These are phyloP conservation scores for Lutjanus argentimaculatus DNA, from an alignment of 2,797 vertebrate species.

Conservation along the genomic window DNA sequence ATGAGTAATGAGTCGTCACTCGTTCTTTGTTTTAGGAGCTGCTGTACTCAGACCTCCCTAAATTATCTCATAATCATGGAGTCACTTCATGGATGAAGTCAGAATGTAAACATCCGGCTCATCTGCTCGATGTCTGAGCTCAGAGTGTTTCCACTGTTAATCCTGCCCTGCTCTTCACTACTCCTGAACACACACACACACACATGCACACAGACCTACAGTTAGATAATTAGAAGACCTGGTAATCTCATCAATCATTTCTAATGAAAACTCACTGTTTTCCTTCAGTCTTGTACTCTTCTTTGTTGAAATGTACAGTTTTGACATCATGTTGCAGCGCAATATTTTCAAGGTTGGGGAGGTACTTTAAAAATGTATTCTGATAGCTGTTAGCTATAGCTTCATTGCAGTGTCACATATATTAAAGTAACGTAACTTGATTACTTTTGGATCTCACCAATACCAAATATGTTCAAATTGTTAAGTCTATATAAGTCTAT, in stretches of 20 bases:
- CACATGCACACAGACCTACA: conserved; percentile 15
- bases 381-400: too few relatives aligned
- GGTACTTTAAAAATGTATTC: too few relatives aligned
- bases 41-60: conserved; percentile 40
- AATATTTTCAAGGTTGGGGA: conserved; percentile 3
- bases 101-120: conserved; percentile 83
- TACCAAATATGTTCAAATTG: too few relatives aligned
- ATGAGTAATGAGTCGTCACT: conserved; percentile 9
- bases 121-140: conserved; percentile 68
- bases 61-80: conserved; percentile 69
- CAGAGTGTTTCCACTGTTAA: conserved; percentile 78
- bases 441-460: too few relatives aligned
- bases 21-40: conserved; percentile 46
- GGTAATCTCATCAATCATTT: conserved; percentile 22
- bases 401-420: too few relatives aligned
- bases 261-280: background rate
- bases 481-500: too few relatives aligned
- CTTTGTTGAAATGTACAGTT: conserved; percentile 13
- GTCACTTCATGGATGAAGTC: conserved; percentile 74
- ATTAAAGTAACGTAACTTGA: too few relatives aligned
- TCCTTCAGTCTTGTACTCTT: background rate
- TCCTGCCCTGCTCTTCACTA: conserved; percentile 60
- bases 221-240: conserved; percentile 16
- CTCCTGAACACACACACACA: conserved; percentile 17
- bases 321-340: conserved; percentile 17